phyloP scores from a whole-genome alignment of 2,888 invertebrate species.

The Teinopalpus imperialis region DNA sequence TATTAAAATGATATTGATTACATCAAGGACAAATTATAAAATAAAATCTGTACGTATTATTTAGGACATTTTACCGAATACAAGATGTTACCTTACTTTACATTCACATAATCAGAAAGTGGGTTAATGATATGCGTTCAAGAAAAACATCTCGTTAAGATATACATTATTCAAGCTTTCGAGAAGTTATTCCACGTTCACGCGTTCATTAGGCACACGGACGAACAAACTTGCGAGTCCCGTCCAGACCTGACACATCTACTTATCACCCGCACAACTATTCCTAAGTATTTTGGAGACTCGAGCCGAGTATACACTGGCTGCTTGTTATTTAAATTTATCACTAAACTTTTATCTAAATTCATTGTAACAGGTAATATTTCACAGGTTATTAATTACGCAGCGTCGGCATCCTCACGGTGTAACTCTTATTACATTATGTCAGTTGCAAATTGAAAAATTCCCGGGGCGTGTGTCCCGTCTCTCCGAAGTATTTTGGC shows the following conservation, averaged over 20 bases:
- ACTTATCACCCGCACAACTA: conserved; percentile 75
- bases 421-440: conserved; percentile 82
- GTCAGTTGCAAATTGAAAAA: conserved; percentile 82
- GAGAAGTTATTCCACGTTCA: conserved; percentile 78
- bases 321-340: conserved; percentile 79
- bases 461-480: conserved; percentile 80
- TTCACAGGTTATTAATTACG: conserved; percentile 81
- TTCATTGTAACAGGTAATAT: conserved; percentile 80
- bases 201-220: conserved; percentile 77
- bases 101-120: conserved; percentile 79
- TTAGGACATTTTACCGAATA: conserved; percentile 46
- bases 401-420: conserved; percentile 73
- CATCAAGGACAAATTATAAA: too few species aligned
- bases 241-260: conserved; percentile 59
- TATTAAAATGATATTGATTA: too few species aligned
- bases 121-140: conserved; percentile 80
- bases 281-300: conserved; percentile 73
- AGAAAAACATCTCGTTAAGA: conserved; percentile 82
- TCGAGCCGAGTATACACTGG: conserved; percentile 42
- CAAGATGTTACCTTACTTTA: conserved; percentile 72
- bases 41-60: conserved; percentile 24
- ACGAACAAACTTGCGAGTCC: conserved; percentile 68
- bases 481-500: conserved; percentile 79
- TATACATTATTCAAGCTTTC: conserved; percentile 80
- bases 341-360: conserved; percentile 81